Base-by-base conservation (phyloP, 92 coral and sea anemone species). In the Phenganax stokvisi region DNA sequence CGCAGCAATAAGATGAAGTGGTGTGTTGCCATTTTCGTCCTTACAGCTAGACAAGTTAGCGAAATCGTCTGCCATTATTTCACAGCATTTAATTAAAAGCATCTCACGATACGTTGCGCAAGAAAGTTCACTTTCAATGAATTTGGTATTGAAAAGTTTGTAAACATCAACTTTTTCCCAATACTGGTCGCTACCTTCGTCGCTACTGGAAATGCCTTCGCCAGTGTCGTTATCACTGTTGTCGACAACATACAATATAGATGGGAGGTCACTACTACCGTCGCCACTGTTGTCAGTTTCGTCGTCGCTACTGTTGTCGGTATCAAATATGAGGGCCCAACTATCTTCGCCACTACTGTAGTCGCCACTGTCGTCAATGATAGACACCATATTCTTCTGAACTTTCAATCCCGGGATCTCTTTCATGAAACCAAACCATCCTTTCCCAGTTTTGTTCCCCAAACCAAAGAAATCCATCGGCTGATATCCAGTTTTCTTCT, bases 1-100 rank as follows among this genome's bases (percentile, higher is more conserved):
- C 29, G 92, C 86, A 11, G 90, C 80, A 29, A 82, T 62, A 12
- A 89, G 81, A 59, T 89, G 92, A 56, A 87, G 75, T 9, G 85
- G 85, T 0, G 88, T 89, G 25, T 85, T 89, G 25, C 87, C 85
- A 9, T 28, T 63, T 5, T 51, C 62, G 20, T 63, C 73, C 56
- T 82, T 30, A 6, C 15, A 9, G 6, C 74, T 80, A 59, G 29
- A 47, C 28, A 29, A 25, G 74, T 89, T 80, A 20, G 60, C 63
- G 57, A 59, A 54, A 30, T 69, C 76, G 6, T 29, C 74, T 29
- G 73, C 76, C 61, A 85, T 71, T 12, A 80, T 71, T 9, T 74
- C 67, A 85, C 88, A 85, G 37, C 81, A 84, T 20, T 80, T 5
- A 17, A 72, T 15, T 60, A 85, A 65, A 17, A 85, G 73, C 31